These are phyloP conservation scores for Coptotermes formosanus DNA, from an alignment of 1,140 invertebrate genomes.

Conservation along the genomic window DNA sequence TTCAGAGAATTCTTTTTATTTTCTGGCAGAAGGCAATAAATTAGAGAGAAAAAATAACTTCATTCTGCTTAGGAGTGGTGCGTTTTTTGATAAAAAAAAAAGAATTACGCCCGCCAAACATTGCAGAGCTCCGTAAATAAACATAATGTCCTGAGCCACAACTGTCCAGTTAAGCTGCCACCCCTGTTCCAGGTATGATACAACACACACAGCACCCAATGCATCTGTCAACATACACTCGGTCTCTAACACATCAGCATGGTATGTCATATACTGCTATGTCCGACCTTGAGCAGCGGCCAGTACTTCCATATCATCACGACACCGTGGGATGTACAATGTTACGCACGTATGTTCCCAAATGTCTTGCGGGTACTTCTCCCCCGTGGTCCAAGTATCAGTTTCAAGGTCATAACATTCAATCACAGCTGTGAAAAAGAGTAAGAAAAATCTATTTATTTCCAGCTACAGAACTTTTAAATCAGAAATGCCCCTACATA, in stretches of 20 bases:
- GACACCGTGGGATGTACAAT: slow-evolving; percentile 61
- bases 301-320: slow-evolving; percentile 58
- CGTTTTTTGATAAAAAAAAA: not conserved
- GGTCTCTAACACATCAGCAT: not conserved
- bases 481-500: no score
- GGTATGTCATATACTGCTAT: not conserved
- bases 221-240: not conserved
- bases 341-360: slow-evolving; percentile 69
- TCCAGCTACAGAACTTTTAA: not conserved
- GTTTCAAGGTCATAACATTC: slow-evolving; percentile 63
- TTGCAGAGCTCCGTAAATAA: not conserved
- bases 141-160: not conserved
- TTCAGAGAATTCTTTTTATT: not conserved
- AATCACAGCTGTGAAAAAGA: slow-evolving; percentile 51
- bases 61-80: not conserved
- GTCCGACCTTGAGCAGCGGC: not conserved
- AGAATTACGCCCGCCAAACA: not conserved
- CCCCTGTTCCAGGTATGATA: not conserved
- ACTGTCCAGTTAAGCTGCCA: not conserved
- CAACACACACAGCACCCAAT: not conserved
- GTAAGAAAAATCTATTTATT: slow-evolving; percentile 11
- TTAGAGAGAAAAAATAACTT: not conserved
- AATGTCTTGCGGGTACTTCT: slow-evolving; percentile 64
- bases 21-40: not conserved
- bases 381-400: slow-evolving; percentile 57